Percentiles rank a stretch among this genome's conserved stretches.
Evolutionary conservation across 1,140 invertebrate genomes (phyloP).

Genomic region (Limonius californicus): DNA sequence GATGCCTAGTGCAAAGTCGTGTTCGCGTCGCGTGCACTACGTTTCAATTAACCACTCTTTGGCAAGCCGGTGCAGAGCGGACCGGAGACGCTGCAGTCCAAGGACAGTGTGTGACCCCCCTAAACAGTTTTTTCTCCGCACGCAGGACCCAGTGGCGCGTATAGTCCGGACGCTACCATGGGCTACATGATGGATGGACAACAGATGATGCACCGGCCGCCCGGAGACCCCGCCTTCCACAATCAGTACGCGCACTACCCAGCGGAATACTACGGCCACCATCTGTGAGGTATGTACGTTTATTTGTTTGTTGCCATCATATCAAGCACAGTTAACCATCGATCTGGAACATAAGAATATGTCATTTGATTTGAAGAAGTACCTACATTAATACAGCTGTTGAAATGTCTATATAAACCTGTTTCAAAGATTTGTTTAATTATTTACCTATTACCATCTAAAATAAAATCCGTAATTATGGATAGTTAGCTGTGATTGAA

Average conservation of each 20-base stretch:
- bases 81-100: slow-evolving; percentile 17
- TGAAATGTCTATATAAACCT: too few species aligned
- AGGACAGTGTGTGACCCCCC: slow-evolving; percentile 46
- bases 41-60: slow-evolving; percentile 8
- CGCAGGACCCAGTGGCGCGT: slow-evolving; percentile 88
- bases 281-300: slow-evolving; percentile 67
- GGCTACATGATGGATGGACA: slow-evolving; percentile 97
- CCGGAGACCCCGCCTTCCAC: slow-evolving; percentile 84
- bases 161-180: slow-evolving; percentile 91
- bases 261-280: slow-evolving; percentile 87
- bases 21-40: not conserved
- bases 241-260: slow-evolving; percentile 86
- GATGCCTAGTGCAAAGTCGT: slow-evolving; percentile 2
- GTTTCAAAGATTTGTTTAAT: too few species aligned
- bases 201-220: slow-evolving; percentile 90
- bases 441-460: too few species aligned
- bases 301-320: too few species aligned
- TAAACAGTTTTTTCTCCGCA: slow-evolving; percentile 81
- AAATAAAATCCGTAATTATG: too few species aligned
- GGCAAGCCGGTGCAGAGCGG: not conserved
- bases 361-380: too few species aligned
- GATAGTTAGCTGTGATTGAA: too few species aligned
- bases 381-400: too few species aligned
- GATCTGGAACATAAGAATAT: too few species aligned
- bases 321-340: too few species aligned